These are phyloP conservation scores for Graphium colonna DNA, from an alignment of 2,888 invertebrate genomes.

Conservation along the genomic window DNA sequence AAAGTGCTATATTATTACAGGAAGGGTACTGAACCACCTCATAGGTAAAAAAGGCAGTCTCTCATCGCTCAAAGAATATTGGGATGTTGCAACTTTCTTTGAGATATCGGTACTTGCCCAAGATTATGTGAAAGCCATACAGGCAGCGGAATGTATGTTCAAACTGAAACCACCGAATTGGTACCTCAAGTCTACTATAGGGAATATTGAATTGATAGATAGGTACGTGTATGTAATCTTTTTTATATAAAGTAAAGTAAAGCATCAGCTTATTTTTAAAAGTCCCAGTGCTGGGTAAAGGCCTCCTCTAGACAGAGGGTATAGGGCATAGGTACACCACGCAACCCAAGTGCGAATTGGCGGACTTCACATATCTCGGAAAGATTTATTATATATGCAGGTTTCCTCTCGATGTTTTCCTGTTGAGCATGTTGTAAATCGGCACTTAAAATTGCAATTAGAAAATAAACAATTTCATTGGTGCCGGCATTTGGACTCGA, in stretches of 20 bases:
- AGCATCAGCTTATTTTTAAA: not conserved
- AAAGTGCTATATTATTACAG: too few species aligned
- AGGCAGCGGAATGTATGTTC: slow-evolving; percentile 97
- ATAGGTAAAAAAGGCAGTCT: slow-evolving; percentile 99
- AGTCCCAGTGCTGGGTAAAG: too few species aligned
- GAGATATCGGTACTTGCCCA: slow-evolving; percentile 98
- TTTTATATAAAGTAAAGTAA: not conserved
- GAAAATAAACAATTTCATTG: too few species aligned
- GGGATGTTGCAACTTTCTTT: slow-evolving; percentile 99
- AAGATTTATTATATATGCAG: too few species aligned
- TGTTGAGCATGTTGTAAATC: too few species aligned
- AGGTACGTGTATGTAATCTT: slow-evolving; percentile 48
- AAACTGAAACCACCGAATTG: slow-evolving; percentile 94
- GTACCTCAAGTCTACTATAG: slow-evolving; percentile 98
- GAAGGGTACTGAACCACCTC: slow-evolving; percentile 96
- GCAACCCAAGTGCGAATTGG: too few species aligned
- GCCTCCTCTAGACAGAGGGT: too few species aligned
- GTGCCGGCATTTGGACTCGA: too few species aligned
- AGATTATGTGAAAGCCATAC: slow-evolving; percentile 97
- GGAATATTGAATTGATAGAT: slow-evolving; percentile 96
- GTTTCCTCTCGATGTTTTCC: too few species aligned
- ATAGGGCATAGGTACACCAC: too few species aligned
- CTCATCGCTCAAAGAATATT: slow-evolving; percentile 95
- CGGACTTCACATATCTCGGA: too few species aligned
- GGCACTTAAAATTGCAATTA: too few species aligned